A percentile compares a stretch with the other conserved stretches of the same genome.
Evolutionary conservation across 2,888 invertebrate species (phyloP).

Genomic region (Exocentrus adspersus): DNA sequence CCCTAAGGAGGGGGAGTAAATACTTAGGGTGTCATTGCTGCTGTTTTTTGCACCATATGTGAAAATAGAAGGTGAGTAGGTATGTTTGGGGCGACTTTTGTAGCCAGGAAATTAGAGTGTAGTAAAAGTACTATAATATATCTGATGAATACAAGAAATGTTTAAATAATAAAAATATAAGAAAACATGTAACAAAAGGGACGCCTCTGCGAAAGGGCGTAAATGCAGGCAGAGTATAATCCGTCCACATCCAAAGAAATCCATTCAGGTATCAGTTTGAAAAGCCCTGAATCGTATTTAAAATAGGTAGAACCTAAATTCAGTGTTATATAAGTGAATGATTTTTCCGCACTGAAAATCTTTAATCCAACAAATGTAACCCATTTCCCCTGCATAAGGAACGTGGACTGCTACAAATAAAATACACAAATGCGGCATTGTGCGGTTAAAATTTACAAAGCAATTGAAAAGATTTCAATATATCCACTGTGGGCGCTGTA

Average conservation of each 20-base stretch:
- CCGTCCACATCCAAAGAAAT: slow-evolving; percentile 19
- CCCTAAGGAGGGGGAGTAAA: slow-evolving; percentile 1
- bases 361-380: slow-evolving; percentile 62
- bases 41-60: slow-evolving; percentile 17
- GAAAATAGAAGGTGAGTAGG: too few species aligned
- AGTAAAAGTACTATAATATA: too few species aligned
- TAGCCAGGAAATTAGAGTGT: too few species aligned
- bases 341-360: slow-evolving; percentile 58
- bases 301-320: slow-evolving; percentile 36
- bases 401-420: slow-evolving; percentile 62
- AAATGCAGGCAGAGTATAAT: slow-evolving; percentile 18
- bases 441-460: slow-evolving; percentile 64
- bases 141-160: too few species aligned
- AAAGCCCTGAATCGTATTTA: slow-evolving; percentile 27
- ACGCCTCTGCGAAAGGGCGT: neutral
- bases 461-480: slow-evolving; percentile 65
- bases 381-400: slow-evolving; percentile 60
- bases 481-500: slow-evolving; percentile 61
- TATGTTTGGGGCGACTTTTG: too few species aligned
- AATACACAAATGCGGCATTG: slow-evolving; percentile 63
- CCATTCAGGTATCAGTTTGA: slow-evolving; percentile 27
- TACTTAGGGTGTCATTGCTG: slow-evolving; percentile 24
- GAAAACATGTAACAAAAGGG: neutral
- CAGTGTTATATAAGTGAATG: slow-evolving; percentile 48
- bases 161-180: too few species aligned